phyloP scores from a whole-genome alignment of 2,113 vertebrate genomes.

The Serilophus lunatus region DNA sequence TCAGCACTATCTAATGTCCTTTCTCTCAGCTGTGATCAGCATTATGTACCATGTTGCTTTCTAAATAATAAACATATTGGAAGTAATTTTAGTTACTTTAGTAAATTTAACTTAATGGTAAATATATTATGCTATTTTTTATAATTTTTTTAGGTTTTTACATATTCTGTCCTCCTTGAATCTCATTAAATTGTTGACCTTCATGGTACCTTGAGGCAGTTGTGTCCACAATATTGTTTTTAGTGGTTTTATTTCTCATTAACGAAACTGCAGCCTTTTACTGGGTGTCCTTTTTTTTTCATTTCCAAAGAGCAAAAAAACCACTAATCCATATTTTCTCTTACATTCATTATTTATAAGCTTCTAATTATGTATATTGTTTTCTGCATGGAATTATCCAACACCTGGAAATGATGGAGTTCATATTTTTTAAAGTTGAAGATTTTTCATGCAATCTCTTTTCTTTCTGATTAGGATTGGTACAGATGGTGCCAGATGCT shows the following conservation, averaged over 20 bases:
- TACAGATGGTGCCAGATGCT: constrained; percentile 78
- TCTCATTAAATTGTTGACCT: background rate
- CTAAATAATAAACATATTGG: background rate
- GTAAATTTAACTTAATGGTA: background rate
- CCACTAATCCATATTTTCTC: background rate
- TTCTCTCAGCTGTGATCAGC: background rate
- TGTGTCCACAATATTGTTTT: background rate
- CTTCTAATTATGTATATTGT: background rate
- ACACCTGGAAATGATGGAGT: background rate
- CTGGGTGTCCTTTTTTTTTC: background rate
- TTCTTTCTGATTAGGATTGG: constrained; percentile 59
- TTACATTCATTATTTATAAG: background rate
- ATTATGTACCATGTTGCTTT: background rate
- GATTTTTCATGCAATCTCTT: background rate
- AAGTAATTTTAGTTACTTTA: background rate
- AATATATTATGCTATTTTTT: background rate
- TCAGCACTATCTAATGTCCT: background rate
- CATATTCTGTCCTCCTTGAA: background rate
- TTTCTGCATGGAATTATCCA: background rate
- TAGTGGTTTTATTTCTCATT: background rate
- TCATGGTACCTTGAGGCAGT: background rate
- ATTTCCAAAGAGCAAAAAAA: background rate
- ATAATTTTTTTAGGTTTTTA: background rate
- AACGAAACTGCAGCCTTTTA: background rate
- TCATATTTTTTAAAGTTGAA: background rate